Base-by-base conservation (phyloP, 92 coral and sea anemone species). In the Actinernus sp. region DNA sequence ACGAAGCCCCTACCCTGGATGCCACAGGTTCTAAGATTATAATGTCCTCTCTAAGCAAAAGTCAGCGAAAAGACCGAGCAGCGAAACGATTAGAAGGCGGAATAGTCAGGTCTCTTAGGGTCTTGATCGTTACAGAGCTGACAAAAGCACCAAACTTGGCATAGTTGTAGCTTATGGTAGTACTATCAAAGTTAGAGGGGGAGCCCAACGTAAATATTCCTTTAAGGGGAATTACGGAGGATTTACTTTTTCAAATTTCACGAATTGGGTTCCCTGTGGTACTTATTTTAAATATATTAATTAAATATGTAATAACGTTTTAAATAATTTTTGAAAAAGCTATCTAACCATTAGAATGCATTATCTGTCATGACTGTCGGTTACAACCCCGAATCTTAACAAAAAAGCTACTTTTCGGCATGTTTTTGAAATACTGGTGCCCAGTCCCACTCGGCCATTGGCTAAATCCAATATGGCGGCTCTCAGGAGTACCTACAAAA, bases 241-340 rank as follows among this genome's bases (percentile, higher is more conserved):
- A 58, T 44, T 68, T 1, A 51, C 7, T 66, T 76, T 67, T 54
- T 13, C 9, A 41, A 52, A 76, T 52, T 16, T 66, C 66, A 37
- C 60, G 11, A 8, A 16, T 54, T 76, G 84, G 84, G 84, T 58
- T 76, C 58, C 78, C 84, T 76, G 84, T 38, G 67, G 83, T 76
- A 41, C 31, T 25, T 2, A 71, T 61, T 3, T 61, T 60, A 29
- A 37, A 60, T 2, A 60, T 60, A n/a, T n/a, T n/a, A n/a, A n/a
- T n/a, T n/a, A n/a, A n/a, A n/a, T n/a, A n/a, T 38, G 13, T 58
- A 61, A 38, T 71, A 21, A 21, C 19, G 50, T 19, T 2, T 28
- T 23, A 13, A 24, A 61, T 29, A 71, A 2, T 17, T 13, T 29
- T 65, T 13, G 4, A 65, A n/a, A n/a, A n/a, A n/a, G n/a, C n/a